Evolutionary conservation across 2,113 vertebrate species (phyloP), one percentile per base, ranked within the genome.

Genomic region (Axis porcinus): DNA sequence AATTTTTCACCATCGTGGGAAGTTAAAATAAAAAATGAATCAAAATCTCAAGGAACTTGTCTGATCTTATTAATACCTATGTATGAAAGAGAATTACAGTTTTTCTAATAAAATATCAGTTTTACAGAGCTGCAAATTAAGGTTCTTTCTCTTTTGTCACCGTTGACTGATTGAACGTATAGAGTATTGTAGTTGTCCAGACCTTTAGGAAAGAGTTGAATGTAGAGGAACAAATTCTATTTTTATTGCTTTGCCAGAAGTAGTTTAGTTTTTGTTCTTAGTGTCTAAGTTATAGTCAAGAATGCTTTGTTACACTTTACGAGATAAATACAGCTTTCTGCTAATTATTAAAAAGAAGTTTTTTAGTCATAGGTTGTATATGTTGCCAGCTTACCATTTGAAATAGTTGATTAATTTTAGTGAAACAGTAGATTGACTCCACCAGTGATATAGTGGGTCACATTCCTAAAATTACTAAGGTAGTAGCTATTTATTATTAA

Each of bases 261-360:
- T 76, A 90, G 33, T 84, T 95, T 95, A 55, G 82, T 87, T 95
- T 70, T 94, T 95, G 16, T 87, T 79, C 16, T 57, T 97, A 86
- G 8, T 3, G 0, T 94, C 47, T 93, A 45, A 89, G 11, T 45
- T 76, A 43, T 86, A 78, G 86, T n/a, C n/a, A 91, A 55, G 50
- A 88, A 40, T 91, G 30, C 2, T 36, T 86, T 9, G 25, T 86
- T 84, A 30, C 36, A 57, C 55, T 86, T 97, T 25, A 45, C 60
- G 21, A 94, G 76, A 91, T 82, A 55, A 91, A 64, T 27, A 78
- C 6, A 12, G 12, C 91, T 84, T 21, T 86, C 96, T 89, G n/a
- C 83, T 95, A 52, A 54, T 86, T 91, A 55, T 89, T 89, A 85
- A 91, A 95, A 98, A 30, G 13, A 93, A 17, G 55, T 28, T 30